Conservation (phyloP, 2,113 vertebrate genomes). For the Lathamus discolor region DNA sequence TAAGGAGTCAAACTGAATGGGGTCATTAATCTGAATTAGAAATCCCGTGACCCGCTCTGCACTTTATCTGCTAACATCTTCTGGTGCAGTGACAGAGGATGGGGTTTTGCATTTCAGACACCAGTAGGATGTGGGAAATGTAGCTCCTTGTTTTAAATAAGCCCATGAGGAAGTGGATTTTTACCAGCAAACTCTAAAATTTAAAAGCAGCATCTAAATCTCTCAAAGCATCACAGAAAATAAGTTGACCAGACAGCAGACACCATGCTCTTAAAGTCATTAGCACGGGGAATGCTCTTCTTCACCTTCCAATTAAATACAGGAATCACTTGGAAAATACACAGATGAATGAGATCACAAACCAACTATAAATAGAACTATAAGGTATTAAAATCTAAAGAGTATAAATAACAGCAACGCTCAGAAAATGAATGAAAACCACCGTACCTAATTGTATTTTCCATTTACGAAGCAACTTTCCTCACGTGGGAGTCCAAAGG, state of each 20-base stretch:
- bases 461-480: neutral
- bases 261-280: neutral
- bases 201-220: neutral
- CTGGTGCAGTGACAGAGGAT: neutral
- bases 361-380: neutral
- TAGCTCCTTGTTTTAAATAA: neutral
- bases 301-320: neutral
- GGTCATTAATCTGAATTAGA: constrained; percentile 83
- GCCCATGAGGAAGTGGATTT: neutral
- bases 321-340: neutral
- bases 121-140: neutral
- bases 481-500: neutral
- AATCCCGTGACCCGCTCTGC: constrained; percentile 68
- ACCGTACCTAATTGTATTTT: neutral
- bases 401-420: neutral
- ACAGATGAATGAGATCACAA: neutral
- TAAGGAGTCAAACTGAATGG: constrained; percentile 73
- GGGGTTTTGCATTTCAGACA: neutral
- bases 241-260: neutral
- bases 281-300: neutral
- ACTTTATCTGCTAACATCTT: constrained; percentile 53
- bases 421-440: neutral
- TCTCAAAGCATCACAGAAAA: neutral
- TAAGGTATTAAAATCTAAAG: neutral
- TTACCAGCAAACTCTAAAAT: neutral